Evolutionary conservation across 64 coral and sea anemone species (phyloP), one percentile per base, ranked within the genome.

Genomic region (Porites australiensis): DNA sequence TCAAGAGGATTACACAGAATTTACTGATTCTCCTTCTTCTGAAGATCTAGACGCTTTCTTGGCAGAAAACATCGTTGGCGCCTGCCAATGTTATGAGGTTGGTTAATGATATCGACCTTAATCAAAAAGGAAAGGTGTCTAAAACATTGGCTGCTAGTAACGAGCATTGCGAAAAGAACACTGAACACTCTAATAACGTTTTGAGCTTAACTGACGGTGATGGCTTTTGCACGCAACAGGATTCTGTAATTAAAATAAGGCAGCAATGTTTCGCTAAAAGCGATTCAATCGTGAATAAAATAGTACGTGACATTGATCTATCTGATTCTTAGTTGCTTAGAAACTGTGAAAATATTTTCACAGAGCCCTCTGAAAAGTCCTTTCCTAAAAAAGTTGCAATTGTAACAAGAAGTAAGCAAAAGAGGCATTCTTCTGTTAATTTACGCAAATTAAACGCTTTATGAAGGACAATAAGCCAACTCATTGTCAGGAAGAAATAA

Each of bases 41-140:
- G 79, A 82, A 47, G 79, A 82, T 64, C 12, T 64, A 60, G 59
- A 82, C 13, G 79, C 43, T 16, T 82, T 64, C 60, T 82, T 82
- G 59, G 79, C 13, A 64, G 1, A 18, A 8, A 10, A 82, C 64
- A 37, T 48, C 79, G 2, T 13, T 64, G n/a, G 13, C 14, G 18
- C 43, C 20, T 6, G 16, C 13, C 3, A 3, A 23, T 16, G 18
- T 20, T 23, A 13, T 13, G 22, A 23, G 20, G 44, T 76, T 45
- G 2, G 7, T 7, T 16, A 19, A 45, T 10, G 19, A 58, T 19
- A n/a, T n/a, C n/a, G n/a, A n/a, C n/a, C 8, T 19, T 1, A 0
- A 2, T 2, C 4, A 18, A 12, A 5, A 64, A 13, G 62, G 0
- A 4, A 13, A 18, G 18, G 18, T 16, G 18, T 64, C 13, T 64